Evolutionary conservation across 2,797 vertebrate genomes (phyloP).

Genomic region (Tamandua tetradactyla): DNA sequence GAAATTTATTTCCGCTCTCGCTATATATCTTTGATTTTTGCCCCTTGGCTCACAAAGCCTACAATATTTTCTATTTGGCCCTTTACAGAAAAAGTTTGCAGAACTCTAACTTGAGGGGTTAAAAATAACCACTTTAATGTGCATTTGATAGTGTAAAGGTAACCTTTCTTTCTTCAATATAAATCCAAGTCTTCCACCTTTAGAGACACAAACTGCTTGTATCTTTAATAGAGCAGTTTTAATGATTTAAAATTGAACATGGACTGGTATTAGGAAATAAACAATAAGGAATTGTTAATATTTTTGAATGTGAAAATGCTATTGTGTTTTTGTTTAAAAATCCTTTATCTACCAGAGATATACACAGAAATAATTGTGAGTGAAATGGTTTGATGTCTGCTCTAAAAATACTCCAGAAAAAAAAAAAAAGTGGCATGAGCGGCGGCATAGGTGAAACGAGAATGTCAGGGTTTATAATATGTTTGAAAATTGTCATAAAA

Average conservation of each 20-base stretch:
- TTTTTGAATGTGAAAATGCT: neutral
- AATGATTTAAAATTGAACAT: neutral
- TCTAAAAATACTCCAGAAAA: neutral
- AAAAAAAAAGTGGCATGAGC: neutral
- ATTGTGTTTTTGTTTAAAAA: neutral
- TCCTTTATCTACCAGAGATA: neutral
- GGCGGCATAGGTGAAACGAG: neutral
- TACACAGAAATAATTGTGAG: neutral
- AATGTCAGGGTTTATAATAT: neutral
- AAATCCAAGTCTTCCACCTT: neutral
- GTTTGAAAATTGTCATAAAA: neutral
- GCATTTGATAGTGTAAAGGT: neutral
- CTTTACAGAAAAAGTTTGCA: neutral
- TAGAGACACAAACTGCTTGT: neutral
- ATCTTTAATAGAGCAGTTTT: slow-evolving; percentile 8
- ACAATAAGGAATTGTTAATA: slow-evolving; percentile 8
- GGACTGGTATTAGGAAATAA: neutral
- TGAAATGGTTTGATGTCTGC: neutral
- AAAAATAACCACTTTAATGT: neutral
- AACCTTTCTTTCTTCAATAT: neutral
- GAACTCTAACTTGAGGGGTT: neutral
- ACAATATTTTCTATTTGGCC: neutral
- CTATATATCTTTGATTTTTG: neutral
- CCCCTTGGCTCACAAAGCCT: neutral
- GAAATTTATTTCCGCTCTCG: neutral